Evolutionary conservation across 2,113 vertebrate species (phyloP), one percentile per base, ranked within the genome.

Genomic region (Egretta garzetta): DNA sequence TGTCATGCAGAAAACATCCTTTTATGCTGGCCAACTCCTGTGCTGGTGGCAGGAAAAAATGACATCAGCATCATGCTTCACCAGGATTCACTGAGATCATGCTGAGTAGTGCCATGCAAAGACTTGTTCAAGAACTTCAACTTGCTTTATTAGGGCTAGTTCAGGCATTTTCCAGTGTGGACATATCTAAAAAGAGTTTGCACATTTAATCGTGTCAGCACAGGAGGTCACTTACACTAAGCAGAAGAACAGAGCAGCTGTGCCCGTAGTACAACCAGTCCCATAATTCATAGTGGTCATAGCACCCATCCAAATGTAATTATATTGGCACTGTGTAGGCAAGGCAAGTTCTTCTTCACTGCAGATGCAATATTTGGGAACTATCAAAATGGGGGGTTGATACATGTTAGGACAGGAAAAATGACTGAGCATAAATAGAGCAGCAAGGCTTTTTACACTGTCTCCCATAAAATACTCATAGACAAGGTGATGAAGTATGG

Each of bases 261-360:
- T 27, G 28, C 9, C 3, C 68, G 4, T 45, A 45, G 64, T 76
- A 35, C 3, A 58, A 39, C 8, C 32, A 58, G 41, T 82, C 23
- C 16, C 27, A 72, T 9, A 2, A 35, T 16, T 63, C 41, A 66
- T 10, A 67, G 60, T 50, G 47, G 15, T 27, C 0, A 0, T 60
- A 59, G 20, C 22, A 66, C 4, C 17, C 47, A 4, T 53, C 5
- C 49, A 80, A 70, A 73, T n/a, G 14, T n/a, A 20, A 20, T 49
- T 63, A 5, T 37, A 30, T 22, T 64, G 43, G 12, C 26, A 52
- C 27, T 79, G 7, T 39, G 41, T 26, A 53, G 43, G 16, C 9
- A 60, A 80, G 39, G 15, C 41, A 59, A 92, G 43, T 56, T 73
- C 32, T 37, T 60, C 28, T 28, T 82, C 33, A 58, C 50, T 79